These are phyloP conservation scores for Accipiter cooperii DNA, from an alignment of 2,113 vertebrate species.

Conservation along the genomic window DNA sequence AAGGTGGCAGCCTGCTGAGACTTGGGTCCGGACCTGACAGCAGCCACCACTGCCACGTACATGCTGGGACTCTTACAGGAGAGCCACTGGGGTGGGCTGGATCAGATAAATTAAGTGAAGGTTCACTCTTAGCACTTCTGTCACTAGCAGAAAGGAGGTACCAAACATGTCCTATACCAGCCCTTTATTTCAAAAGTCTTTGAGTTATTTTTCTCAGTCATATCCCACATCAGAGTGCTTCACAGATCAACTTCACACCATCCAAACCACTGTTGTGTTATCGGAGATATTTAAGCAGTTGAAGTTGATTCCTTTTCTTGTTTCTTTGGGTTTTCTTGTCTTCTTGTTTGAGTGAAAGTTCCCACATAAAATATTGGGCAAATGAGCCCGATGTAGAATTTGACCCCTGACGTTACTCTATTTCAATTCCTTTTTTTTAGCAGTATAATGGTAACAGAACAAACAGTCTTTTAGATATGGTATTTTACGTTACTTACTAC, in stretches of 20 bases:
- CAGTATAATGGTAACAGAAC: background rate
- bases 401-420: background rate
- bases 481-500: background rate
- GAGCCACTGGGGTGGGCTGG: background rate
- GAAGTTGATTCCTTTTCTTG: background rate
- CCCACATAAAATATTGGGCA: background rate
- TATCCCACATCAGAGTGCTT: background rate
- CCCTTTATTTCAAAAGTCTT: background rate
- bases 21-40: background rate
- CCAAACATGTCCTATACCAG: background rate
- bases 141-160: background rate
- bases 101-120: background rate
- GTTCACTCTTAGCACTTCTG: background rate
- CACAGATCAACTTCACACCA: background rate
- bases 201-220: background rate
- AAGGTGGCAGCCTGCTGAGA: background rate
- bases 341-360: background rate
- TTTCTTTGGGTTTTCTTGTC: background rate
- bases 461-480: background rate
- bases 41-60: accelerated
- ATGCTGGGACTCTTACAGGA: background rate
- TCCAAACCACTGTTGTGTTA: background rate
- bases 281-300: background rate
- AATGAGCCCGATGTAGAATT: background rate
- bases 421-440: background rate